Base-by-base conservation (phyloP, 1,140 invertebrate genomes). In the Tetragnatha versicolor region DNA sequence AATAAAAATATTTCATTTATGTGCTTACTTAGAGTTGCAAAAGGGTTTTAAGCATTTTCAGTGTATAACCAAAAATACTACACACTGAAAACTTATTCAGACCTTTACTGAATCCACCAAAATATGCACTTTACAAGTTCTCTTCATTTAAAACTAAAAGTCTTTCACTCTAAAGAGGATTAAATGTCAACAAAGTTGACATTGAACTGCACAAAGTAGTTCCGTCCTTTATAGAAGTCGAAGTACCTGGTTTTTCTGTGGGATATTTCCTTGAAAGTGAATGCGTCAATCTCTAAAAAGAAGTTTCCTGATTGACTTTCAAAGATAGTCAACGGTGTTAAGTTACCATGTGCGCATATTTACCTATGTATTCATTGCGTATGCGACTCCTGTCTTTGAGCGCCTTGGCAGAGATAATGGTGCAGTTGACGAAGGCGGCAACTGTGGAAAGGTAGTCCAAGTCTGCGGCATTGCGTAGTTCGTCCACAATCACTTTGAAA, bases 321-420 rank as follows among this genome's bases (percentile, higher is more conserved):
- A 14, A 29, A 12, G 27, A 55, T 29, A 33, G 29, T 45, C 9
- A 45, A n/a, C 33, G 3, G 29, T 29, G 10, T 27, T 45, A 39
- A 47, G 29, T 25, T 60, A 20, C 17, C n/a, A 42, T 12, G 35
- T 66, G 29, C 14, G 33, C 45, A 61, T 14, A 84, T 85, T 84
- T 82, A 88, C 88, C 88, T 33, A 88, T 86, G 53, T 89, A 85
- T 82, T 89, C 88, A 55, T 88, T 88, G 51, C 88, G 81, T 7
- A 88, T 84, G 12, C 85, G 79, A 4, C 86, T 82, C 61, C 88
- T 81, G 22, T 87, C 84, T 42, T 84, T 80, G 2, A 85, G 45
- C 12, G 86, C 82, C 35, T 86, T 84, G 10, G 84, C 83, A 55
- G 86, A 87, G 10, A 89, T 84, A 17, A 89, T 86, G 20, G 89